Conservation (phyloP, 2,888 invertebrate species). For the Heliconius erato region DNA sequence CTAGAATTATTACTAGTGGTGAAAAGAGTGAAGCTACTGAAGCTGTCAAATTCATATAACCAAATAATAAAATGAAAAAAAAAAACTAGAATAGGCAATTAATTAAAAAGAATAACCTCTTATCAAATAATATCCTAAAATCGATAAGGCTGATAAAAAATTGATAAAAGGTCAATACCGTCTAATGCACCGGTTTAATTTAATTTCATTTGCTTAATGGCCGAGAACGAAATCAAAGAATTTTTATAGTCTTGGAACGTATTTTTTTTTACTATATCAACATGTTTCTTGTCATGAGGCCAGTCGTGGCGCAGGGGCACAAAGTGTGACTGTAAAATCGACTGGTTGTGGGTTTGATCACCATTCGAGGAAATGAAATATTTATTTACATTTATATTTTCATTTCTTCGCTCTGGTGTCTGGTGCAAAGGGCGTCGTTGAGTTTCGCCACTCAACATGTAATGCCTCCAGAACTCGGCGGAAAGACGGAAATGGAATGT, state of each 20-base stretch:
- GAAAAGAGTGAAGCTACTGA: background rate
- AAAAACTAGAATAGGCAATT: background rate
- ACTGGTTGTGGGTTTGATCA: too few species aligned
- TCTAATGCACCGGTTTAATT: constrained; percentile 33
- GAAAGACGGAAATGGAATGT: too few species aligned
- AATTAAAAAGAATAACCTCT: background rate
- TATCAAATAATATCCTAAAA: constrained; percentile 5
- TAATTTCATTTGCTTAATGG: constrained; percentile 11
- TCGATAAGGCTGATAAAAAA: constrained; percentile 33
- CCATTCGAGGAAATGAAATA: too few species aligned
- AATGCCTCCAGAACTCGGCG: too few species aligned
- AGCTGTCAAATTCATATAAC: background rate
- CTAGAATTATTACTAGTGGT: background rate
- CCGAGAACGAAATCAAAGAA: background rate
- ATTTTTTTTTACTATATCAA: too few species aligned
- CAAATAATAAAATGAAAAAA: background rate
- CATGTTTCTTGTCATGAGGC: too few species aligned
- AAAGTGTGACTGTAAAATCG: too few species aligned
- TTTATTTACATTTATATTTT: too few species aligned
- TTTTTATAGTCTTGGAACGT: background rate
- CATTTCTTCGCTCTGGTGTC: too few species aligned
- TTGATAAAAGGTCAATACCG: constrained; percentile 38
- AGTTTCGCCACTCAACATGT: too few species aligned
- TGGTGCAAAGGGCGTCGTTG: too few species aligned
- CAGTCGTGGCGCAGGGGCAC: too few species aligned